phyloP scores from a whole-genome alignment of 2,888 invertebrate species.

The Gastracanthus pulcherrimus region DNA sequence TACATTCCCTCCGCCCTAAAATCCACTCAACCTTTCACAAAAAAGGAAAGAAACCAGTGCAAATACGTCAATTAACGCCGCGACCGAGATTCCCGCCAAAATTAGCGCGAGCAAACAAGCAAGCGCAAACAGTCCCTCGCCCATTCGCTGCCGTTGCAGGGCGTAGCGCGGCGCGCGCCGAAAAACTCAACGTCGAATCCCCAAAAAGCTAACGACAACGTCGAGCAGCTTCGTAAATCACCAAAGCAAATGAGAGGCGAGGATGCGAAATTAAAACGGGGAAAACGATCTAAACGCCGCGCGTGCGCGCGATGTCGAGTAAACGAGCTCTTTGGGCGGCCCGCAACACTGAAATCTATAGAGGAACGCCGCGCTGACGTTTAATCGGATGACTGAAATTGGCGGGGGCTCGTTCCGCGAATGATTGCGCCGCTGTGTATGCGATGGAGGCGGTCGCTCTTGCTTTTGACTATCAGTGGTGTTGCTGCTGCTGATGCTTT shows the following conservation, averaged over 20 bases:
- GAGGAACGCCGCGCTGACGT: neutral
- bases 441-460: neutral
- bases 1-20: too few species aligned
- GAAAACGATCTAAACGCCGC: neutral
- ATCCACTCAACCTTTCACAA: too few species aligned
- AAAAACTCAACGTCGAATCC: too few species aligned
- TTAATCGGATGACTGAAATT: neutral
- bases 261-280: neutral
- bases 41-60: neutral
- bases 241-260: neutral
- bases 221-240: neutral
- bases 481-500: too few species aligned
- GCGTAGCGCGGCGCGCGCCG: too few species aligned
- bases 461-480: neutral
- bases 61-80: neutral
- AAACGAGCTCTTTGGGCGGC: neutral
- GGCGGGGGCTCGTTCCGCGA: neutral
- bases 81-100: neutral
- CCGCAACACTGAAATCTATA: too few species aligned
- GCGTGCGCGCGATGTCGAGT: neutral
- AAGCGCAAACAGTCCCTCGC: neutral
- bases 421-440: neutral
- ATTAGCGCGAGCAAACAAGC: neutral
- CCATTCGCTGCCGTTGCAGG: too few species aligned
- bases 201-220: neutral